Conservation (phyloP, 1,140 invertebrate species). For the Drosophila arawakana region DNA sequence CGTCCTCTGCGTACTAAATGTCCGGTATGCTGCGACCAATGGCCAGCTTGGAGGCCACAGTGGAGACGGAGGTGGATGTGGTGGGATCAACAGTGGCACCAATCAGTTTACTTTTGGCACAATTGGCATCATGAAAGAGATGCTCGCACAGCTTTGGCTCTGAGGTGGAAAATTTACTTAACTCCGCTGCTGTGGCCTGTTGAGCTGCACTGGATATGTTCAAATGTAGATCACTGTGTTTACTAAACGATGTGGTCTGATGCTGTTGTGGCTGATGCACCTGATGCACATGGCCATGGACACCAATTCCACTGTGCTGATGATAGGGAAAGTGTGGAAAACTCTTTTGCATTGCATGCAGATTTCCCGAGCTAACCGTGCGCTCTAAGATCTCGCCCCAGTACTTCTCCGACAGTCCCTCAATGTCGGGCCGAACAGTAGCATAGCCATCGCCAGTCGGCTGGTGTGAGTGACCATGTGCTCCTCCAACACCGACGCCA, state of each 20-base stretch:
- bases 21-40: constrained; percentile 75
- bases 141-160: constrained; percentile 84
- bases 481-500: constrained; percentile 26
- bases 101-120: constrained; percentile 77
- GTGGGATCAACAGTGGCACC: constrained; percentile 2
- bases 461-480: constrained; percentile 53
- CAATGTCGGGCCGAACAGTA: constrained; percentile 86
- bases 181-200: constrained; percentile 58
- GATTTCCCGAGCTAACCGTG: constrained; percentile 88
- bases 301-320: constrained; percentile 53
- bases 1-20: constrained; percentile 84
- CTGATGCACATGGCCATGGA: constrained; percentile 53
- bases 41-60: constrained; percentile 54
- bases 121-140: constrained; percentile 79
- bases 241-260: constrained; percentile 82
- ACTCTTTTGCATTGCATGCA: constrained; percentile 87
- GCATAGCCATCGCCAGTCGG: constrained; percentile 50
- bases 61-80: constrained; percentile 26
- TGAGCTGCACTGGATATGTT: constrained; percentile 55
- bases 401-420: constrained; percentile 90
- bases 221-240: constrained; percentile 79
- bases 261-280: constrained; percentile 66
- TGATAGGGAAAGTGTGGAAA: constrained; percentile 76
- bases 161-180: constrained; percentile 82
- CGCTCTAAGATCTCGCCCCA: constrained; percentile 91